A percentile compares a stretch with the other conserved stretches of the same genome.
These are phyloP conservation scores for Drosophila nr. perissopoda DNA, from an alignment of 2,888 invertebrate species.

Conservation along the genomic window DNA sequence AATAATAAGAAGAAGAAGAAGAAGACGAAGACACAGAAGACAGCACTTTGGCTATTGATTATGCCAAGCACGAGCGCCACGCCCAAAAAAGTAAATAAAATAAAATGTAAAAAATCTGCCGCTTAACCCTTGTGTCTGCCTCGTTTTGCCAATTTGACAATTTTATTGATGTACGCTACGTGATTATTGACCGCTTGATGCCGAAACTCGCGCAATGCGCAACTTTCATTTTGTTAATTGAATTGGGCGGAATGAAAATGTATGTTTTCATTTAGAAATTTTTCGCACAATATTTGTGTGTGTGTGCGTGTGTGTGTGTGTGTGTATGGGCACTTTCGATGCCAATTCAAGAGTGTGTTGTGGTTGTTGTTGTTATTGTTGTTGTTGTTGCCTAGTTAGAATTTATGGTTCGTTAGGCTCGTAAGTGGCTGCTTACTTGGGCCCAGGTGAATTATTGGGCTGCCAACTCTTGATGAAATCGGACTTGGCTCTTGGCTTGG, in stretches of 20 bases:
- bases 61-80: slow-evolving; percentile 57
- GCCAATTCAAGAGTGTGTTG: slow-evolving; percentile 27
- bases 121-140: slow-evolving; percentile 36
- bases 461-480: slow-evolving; percentile 58
- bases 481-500: slow-evolving; percentile 29
- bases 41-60: slow-evolving; percentile 23
- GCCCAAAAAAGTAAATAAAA: slow-evolving; percentile 30
- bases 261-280: slow-evolving; percentile 66
- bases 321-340: slow-evolving; percentile 49
- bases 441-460: slow-evolving; percentile 52
- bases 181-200: slow-evolving; percentile 59
- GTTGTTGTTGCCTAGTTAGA: slow-evolving; percentile 47
- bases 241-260: slow-evolving; percentile 43
- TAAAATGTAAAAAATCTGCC: slow-evolving; percentile 10
- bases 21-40: neutral
- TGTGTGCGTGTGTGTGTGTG: neutral
- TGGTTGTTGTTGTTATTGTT: slow-evolving; percentile 9
- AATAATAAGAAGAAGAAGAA: neutral
- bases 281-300: slow-evolving; percentile 49
- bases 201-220: slow-evolving; percentile 16
- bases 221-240: slow-evolving; percentile 77
- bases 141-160: slow-evolving; percentile 72
- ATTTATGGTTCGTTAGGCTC: slow-evolving; percentile 57
- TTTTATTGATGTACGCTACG: slow-evolving; percentile 73
- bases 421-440: slow-evolving; percentile 37